Base-by-base conservation (phyloP, 2,113 vertebrate genomes). In the Todiramphus chloris region DNA sequence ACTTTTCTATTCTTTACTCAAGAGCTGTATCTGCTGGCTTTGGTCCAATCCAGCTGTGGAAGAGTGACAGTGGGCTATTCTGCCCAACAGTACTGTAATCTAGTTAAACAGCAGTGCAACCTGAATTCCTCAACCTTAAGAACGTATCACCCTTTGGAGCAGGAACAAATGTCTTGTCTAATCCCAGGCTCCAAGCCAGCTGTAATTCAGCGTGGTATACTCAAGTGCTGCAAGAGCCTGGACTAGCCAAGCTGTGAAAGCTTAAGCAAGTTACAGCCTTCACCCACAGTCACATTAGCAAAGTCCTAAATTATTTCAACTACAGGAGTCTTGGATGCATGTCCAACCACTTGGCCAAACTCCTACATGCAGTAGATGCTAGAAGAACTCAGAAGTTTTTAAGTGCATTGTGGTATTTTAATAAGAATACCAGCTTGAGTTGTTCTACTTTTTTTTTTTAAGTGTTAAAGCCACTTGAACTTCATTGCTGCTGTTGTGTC, bases 201-300 rank as follows among this genome's bases (percentile, higher is more conserved):
- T 81, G 28, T 23, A 83, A 55, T 46, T 89, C 91, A 77, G 76
- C 60, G 20, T 70, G 51, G 55, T 53, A 28, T 10, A 66, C 83
- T 63, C 1, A 41, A 86, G 93, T 18, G 66, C 68, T 74, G 6
- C 7, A 64, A 37, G 64, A 74, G 43, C 14, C 86, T 9, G 4
- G 73, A 63, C 43, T 17, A 94, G 73, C 19, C 72, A 89, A 70
- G 76, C 46, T 86, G 33, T n/a, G 60, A 89, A 83, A 89, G 60
- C 51, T 92, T 51, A 50, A 90, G 51, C 31, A 89, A 93, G 64
- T 90, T 93, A 69, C 30, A 90, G n/a, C 67, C 64, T 88, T 90
- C 44, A 81, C 82, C 55, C 76, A 80, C 85, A 77, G 53, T 81
- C 68, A 67, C 46, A 78, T 86, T 30, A 94, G 76, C 80, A 64